phyloP scores from a whole-genome alignment of 2,797 vertebrate genomes.

The Aplochiton taeniatus region DNA sequence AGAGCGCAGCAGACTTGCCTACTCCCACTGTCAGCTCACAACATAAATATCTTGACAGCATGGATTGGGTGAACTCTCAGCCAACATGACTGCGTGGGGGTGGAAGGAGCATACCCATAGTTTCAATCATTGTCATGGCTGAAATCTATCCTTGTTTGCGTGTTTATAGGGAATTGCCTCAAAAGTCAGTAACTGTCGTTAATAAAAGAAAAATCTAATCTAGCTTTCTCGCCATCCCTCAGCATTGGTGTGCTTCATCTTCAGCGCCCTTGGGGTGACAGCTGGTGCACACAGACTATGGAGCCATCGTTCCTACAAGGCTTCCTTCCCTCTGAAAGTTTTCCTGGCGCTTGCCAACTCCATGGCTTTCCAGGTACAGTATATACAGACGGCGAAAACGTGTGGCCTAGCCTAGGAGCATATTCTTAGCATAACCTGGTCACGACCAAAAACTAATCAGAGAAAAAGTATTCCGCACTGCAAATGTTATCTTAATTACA shows the following conservation, averaged over 20 bases:
- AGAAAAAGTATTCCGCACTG: no score
- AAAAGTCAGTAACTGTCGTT: no score
- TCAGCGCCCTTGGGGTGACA: conserved; percentile 87
- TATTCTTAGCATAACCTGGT: no score
- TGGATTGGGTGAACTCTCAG: conserved; percentile 26
- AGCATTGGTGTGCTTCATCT: conserved; percentile 79
- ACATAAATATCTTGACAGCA: conserved; percentile 37
- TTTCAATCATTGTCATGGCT: no score
- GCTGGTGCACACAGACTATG: conserved; percentile 93
- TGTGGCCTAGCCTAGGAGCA: no score
- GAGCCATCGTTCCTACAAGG: conserved; percentile 94
- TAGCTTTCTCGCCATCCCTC: conserved; percentile 12
- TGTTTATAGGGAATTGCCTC: no score
- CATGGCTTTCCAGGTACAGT: conserved; percentile 90
- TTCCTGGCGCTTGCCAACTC: conserved; percentile 87
- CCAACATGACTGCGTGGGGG: conserved; percentile 18
- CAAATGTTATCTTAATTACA: not conserved
- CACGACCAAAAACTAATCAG: no score
- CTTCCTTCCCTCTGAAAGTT: conserved; percentile 81
- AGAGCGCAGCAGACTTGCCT: conserved; percentile 45
- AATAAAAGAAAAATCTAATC: conserved; percentile 1
- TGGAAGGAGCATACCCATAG: no score
- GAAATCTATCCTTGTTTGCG: no score
- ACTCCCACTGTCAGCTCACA: conserved; percentile 31
- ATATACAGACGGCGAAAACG: no score